A percentile compares a stretch with the other conserved stretches of the same genome.
These are phyloP conservation scores for Gephyroberyx darwinii DNA, from an alignment of 2,797 vertebrate species.

Conservation along the genomic window DNA sequence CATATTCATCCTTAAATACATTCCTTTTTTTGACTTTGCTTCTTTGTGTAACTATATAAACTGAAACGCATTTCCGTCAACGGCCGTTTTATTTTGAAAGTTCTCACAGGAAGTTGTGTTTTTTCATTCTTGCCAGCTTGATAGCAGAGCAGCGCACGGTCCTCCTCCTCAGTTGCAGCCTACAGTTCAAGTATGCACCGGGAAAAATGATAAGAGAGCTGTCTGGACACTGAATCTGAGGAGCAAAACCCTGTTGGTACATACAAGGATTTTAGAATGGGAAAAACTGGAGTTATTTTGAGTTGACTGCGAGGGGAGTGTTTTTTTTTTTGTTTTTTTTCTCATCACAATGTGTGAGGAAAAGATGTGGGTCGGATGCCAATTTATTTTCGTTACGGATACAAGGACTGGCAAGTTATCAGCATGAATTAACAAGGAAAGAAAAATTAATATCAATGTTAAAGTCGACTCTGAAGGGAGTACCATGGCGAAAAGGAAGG, in stretches of 20 bases:
- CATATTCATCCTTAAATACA: too few relatives aligned
- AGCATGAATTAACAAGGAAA: constrained; percentile 71
- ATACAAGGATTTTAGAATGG: constrained; percentile 64
- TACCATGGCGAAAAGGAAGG: constrained; percentile 81
- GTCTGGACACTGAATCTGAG: constrained; percentile 62
- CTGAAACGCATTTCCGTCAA: too few relatives aligned
- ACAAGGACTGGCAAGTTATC: constrained; percentile 70
- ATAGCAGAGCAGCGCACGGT: constrained; percentile 45
- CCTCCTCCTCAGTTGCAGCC: constrained; percentile 64
- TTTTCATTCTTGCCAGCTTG: constrained; percentile 17
- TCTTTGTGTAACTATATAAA: too few relatives aligned
- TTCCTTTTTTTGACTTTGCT: too few relatives aligned
- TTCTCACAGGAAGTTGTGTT: background rate
- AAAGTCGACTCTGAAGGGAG: constrained; percentile 70
- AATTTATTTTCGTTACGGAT: constrained; percentile 68
- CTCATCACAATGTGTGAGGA: constrained; percentile 72
- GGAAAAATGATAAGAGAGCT: constrained; percentile 61
- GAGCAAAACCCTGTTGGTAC: constrained; percentile 45
- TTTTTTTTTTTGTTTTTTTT: constrained; percentile 28
- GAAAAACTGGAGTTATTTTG: constrained; percentile 51
- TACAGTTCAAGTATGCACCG: constrained; percentile 71
- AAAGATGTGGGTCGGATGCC: constrained; percentile 74
- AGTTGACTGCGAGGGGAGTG: constrained; percentile 56
- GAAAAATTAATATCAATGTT: constrained; percentile 75
- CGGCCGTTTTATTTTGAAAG: constrained; percentile 70